Percentiles rank a stretch among this genome's conserved stretches.
phyloP scores from a whole-genome alignment of 2,888 invertebrate genomes.

The Keiferia lycopersicella region DNA sequence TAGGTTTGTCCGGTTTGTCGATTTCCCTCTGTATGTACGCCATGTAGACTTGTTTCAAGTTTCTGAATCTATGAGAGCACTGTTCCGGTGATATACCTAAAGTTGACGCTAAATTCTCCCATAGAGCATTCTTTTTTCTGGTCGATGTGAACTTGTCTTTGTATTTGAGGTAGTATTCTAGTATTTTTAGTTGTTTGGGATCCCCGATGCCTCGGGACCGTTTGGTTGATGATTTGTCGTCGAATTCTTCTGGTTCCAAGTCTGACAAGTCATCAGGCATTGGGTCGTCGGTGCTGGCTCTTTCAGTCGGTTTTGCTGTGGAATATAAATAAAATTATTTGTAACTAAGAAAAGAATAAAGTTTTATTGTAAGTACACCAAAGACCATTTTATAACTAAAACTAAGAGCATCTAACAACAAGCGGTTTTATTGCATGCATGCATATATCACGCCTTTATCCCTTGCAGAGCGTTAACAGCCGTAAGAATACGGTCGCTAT shows the following conservation, averaged over 20 bases:
- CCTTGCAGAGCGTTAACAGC: no score
- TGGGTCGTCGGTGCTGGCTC: neutral
- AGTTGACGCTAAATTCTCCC: constrained; percentile 59
- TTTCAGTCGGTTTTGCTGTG: constrained; percentile 37
- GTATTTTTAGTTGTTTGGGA: constrained; percentile 63
- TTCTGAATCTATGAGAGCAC: constrained; percentile 66
- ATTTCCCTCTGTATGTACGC: constrained; percentile 66
- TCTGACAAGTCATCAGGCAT: constrained; percentile 38
- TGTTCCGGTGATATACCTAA: constrained; percentile 59
- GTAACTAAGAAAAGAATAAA: neutral
- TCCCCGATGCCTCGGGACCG: constrained; percentile 50
- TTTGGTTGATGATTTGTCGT: constrained; percentile 43
- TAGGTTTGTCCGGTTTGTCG: constrained; percentile 65
- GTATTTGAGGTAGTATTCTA: constrained; percentile 67
- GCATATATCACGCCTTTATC: no score
- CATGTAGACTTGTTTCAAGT: constrained; percentile 67
- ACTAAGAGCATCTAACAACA: no score
- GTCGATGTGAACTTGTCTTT: constrained; percentile 64
- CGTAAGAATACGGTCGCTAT: no score
- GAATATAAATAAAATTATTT: constrained; percentile 24
- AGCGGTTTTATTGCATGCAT: no score
- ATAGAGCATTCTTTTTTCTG: constrained; percentile 56
- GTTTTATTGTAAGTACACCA: neutral
- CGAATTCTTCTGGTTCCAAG: constrained; percentile 56
- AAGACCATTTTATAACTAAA: no score